Evolutionary conservation across 23 tunicate genomes (phyloP), one percentile per base, ranked within the genome.

Genomic region (Botrylloides violaceus): DNA sequence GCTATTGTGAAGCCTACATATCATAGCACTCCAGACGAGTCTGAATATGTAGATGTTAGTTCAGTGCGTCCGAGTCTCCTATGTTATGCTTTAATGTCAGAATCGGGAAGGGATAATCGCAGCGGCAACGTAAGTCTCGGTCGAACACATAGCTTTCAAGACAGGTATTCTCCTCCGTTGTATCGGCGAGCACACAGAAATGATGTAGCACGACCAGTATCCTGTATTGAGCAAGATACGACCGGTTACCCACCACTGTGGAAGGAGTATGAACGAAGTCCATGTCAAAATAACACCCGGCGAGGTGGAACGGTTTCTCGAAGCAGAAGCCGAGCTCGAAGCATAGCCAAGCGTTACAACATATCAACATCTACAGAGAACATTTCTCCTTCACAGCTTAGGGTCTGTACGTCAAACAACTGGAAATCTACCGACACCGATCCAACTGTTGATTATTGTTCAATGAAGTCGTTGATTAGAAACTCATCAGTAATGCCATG

Each of bases 331-430:
- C 75, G 95, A 31, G 79, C 76, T 0, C 66, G 86, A 4, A 77
- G 83, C 60, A 87, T 87, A 60, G 86, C 85, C 6, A 76, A 76
- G 39, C 75, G 84, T 1, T 87, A 65, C 79, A 87, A 77, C 75
- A 59, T 87, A 72, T 80, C 72, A 72, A 76, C 36, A 1, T 87
- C 95, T 12, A 80, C 73, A 59, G 95, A 87, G 49, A 80, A 87
- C 43, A 2, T 87, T 2, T 47, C 65, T 24, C 33, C 65, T 30
- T 22, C 60, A 15, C 34, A 29, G 34, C 34, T 24, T 18, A 29
- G 66, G 2, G 32, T 32, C 20, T 33, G 64, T 19, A 36, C 47
- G 3, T 36, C 74, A 1, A 36, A 36, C 29, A 68, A 68, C 58
- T 68, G 74, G 74, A 68, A 9, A 7, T 43, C 12, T 43, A 15